phyloP scores from a whole-genome alignment of 2,888 invertebrate genomes.

The Allophyes oxyacanthae region DNA sequence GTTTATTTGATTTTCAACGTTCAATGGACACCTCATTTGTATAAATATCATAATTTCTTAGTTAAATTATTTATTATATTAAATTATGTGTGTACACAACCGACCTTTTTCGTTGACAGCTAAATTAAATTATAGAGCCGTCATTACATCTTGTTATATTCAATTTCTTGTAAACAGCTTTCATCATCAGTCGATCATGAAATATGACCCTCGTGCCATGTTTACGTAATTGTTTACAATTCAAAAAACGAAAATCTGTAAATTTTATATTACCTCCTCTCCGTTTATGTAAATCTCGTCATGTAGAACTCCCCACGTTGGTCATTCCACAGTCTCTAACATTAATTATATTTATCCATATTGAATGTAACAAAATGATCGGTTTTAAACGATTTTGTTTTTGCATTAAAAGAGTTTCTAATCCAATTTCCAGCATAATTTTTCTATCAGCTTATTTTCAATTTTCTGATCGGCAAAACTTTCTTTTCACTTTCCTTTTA shows the following conservation, averaged over 20 bases:
- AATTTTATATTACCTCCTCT: conserved; percentile 8
- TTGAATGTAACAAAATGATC: background rate
- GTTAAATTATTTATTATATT: conserved; percentile 39
- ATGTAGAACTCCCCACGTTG: background rate
- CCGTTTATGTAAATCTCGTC: conserved; percentile 11
- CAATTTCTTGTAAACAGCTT: conserved; percentile 62
- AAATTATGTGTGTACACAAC: conserved; percentile 34
- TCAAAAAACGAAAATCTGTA: conserved; percentile 15
- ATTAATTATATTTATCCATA: background rate
- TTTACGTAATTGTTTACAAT: conserved; percentile 34
- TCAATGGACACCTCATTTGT: conserved; percentile 38
- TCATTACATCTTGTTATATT: conserved; percentile 61
- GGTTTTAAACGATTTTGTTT: background rate
- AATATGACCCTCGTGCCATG: conserved; percentile 39
- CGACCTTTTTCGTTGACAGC: conserved; percentile 56
- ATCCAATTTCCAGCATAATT: conserved; percentile 25
- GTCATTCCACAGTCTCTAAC: conserved; percentile 2
- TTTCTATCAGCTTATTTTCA: conserved; percentile 16
- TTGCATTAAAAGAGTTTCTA: conserved; percentile 5
- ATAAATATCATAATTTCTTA: conserved; percentile 51
- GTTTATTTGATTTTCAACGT: conserved; percentile 49
- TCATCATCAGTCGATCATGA: conserved; percentile 56
- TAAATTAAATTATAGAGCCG: conserved; percentile 60
- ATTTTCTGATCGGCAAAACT: background rate
- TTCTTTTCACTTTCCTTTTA: conserved; percentile 11